phyloP scores from a whole-genome alignment of 2,888 invertebrate species.

The Hydrotaea cyrtoneurina region DNA sequence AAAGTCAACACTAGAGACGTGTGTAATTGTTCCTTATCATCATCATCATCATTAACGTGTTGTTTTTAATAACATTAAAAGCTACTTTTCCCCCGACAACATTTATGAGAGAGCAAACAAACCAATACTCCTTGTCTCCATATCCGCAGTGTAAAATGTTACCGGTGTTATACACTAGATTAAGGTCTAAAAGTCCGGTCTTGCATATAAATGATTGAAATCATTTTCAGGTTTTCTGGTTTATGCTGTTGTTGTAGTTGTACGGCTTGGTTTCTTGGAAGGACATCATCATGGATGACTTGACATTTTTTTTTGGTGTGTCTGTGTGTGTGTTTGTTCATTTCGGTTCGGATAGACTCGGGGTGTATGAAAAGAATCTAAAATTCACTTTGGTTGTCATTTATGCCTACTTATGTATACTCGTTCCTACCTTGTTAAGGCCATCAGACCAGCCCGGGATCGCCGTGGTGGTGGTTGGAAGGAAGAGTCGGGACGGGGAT shows the following conservation, averaged over 20 bases:
- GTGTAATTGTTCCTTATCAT: conserved; percentile 15
- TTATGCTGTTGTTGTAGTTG: not conserved
- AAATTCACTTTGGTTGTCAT: conserved; percentile 15
- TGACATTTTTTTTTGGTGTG: conserved; percentile 3
- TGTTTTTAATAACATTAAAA: conserved; percentile 51
- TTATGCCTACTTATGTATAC: not conserved
- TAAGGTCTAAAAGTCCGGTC: conserved; percentile 15
- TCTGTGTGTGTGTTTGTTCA: not conserved
- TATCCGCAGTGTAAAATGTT: not conserved
- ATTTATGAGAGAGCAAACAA: too few species aligned
- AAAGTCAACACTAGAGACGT: not conserved
- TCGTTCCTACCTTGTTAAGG: not conserved
- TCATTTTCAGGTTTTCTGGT: conserved; percentile 11
- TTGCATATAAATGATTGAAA: conserved; percentile 47
- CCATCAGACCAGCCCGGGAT: not conserved
- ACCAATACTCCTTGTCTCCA: too few species aligned
- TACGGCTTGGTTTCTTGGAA: not conserved
- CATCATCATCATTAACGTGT: conserved; percentile 22
- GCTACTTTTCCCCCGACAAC: conserved; percentile 18
- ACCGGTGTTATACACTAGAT: conserved; percentile 36
- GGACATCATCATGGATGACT: conserved; percentile 19
- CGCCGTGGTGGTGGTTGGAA: not conserved
- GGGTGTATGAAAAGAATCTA: not conserved
- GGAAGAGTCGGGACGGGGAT: too few species aligned
- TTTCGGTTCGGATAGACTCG: too few species aligned